phyloP scores from a whole-genome alignment of 1,140 invertebrate species.

The Drosophila albomicans region DNA sequence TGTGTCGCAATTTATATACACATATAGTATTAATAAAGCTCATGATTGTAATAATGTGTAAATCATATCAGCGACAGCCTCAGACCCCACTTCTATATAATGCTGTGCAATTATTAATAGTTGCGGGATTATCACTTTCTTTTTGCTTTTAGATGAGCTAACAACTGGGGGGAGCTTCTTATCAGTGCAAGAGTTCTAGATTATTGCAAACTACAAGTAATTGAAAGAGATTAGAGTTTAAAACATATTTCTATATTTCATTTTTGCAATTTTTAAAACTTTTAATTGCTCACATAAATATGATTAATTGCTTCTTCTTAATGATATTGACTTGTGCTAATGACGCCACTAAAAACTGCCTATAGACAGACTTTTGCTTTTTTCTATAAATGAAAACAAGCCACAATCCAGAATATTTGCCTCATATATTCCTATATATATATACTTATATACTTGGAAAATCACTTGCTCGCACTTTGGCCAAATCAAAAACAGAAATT shows the following conservation, averaged over 20 bases:
- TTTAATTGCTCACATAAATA: background rate
- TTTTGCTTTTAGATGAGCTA: background rate
- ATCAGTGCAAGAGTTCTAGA: background rate
- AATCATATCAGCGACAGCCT: slow-evolving; percentile 6
- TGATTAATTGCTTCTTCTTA: background rate
- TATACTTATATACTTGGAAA: background rate
- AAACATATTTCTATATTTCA: background rate
- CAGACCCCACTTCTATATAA: background rate
- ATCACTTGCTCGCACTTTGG: slow-evolving; percentile 13
- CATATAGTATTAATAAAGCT: slow-evolving; percentile 21
- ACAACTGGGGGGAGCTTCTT: slow-evolving; percentile 10
- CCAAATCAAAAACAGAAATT: slow-evolving; percentile 21
- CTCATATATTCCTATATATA: background rate
- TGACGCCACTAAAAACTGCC: background rate
- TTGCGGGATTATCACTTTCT: slow-evolving; percentile 16
- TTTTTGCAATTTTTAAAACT: background rate
- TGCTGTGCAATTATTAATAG: slow-evolving; percentile 6
- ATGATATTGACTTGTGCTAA: background rate
- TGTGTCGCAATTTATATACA: slow-evolving; percentile 6
- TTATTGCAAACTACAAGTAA: background rate
- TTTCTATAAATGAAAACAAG: slow-evolving; percentile 21
- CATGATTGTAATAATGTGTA: slow-evolving; percentile 41
- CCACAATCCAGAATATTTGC: slow-evolving; percentile 12
- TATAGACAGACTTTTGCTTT: background rate
- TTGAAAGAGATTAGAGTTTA: background rate